Percentiles rank a stretch among this genome's conserved stretches.
Conservation (phyloP, 2,797 vertebrate species). For the Eospalax fontanierii region DNA sequence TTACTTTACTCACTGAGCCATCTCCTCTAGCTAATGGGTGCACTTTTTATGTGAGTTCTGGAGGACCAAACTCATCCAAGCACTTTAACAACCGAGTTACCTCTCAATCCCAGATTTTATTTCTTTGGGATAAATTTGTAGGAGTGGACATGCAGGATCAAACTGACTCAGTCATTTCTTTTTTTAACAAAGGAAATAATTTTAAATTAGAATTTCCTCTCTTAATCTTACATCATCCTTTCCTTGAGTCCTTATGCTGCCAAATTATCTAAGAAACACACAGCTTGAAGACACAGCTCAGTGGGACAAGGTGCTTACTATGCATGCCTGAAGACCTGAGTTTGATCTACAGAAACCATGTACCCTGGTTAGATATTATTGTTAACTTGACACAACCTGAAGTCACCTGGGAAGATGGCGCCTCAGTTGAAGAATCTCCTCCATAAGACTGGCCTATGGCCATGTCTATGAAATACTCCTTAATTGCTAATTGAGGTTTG, state of each 20-base stretch:
- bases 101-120: neutral
- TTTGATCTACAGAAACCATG: no score
- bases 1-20: neutral
- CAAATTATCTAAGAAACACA: neutral
- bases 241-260: neutral
- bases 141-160: neutral
- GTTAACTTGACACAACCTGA: neutral
- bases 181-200: neutral
- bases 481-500: neutral
- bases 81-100: neutral
- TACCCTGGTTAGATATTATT: neutral
- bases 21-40: neutral
- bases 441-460: neutral
- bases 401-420: neutral
- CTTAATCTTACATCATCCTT: conserved; percentile 26
- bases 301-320: neutral
- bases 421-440: neutral
- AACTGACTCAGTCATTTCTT: neutral
- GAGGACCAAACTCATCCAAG: neutral
- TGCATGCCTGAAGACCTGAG: neutral
- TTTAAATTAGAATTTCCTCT: conserved; percentile 64
- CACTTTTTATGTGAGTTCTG: no score
- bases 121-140: neutral
- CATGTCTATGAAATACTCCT: neutral
- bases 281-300: neutral